Base-by-base conservation (phyloP, 2,113 vertebrate species). In the Oryzias curvinotus region DNA sequence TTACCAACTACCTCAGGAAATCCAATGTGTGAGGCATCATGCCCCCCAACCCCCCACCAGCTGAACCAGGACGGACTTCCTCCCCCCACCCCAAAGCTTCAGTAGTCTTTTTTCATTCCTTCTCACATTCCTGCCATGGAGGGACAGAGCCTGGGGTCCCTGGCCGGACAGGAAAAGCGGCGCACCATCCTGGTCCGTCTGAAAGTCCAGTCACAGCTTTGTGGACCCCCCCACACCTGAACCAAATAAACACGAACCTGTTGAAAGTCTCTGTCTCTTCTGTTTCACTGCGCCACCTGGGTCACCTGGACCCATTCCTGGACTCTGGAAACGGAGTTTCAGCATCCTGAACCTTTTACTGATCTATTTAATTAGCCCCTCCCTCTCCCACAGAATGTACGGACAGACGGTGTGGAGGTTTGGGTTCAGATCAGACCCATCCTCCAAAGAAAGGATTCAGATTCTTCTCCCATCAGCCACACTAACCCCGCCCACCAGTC, bases 221-320 rank as follows among this genome's bases (percentile, higher is more conserved):
- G 53, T 57, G 46, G 21, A 68, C 16, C 13, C 13, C 51, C 16
- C 6, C 17, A 62, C 67, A 23, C 36, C 36, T 48, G 57, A 26
- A 60, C 19, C 10, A 66, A 80, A 72, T 51, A 75, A 76, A 80
- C 14, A 44, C n/a, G 42, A 49, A 54, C 6, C 25, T 42, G 49
- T 65, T 62, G 54, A 70, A 36, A 44, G 21, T 5, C 19, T 5
- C 42, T 15, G 26, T 10, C 12, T 53, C 44, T 25, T 23, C 18
- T 25, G 16, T 10, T 41, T 16, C 4, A 8, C n/a, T 10, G 44
- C 17, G 1, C 10, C 4, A 30, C 13, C 14, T 25, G 14, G 13
- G 4, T 45, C 43, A 45, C 43, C 16, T 45, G 3, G 4, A 45
- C 43, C 14, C 43, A 7, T 15, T 45, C 14, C 43, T 45, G 44